These are phyloP conservation scores for Eulemur macaco DNA, from an alignment of 2,113 vertebrate species.

Conservation along the genomic window DNA sequence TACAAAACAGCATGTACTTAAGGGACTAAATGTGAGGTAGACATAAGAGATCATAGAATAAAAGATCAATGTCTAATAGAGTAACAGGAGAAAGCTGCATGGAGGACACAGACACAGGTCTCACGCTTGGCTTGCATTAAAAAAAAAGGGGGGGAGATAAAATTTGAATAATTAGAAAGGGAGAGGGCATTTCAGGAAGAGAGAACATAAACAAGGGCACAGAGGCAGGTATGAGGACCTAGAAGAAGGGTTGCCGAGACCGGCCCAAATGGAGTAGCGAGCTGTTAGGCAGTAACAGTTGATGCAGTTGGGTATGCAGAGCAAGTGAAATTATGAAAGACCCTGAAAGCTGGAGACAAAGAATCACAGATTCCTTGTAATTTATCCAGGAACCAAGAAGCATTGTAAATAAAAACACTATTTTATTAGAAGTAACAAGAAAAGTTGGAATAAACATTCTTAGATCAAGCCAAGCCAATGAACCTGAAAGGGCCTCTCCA, in stretches of 20 bases:
- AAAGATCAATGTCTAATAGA: background rate
- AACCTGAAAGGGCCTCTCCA: background rate
- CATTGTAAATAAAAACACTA: slow-evolving; percentile 10
- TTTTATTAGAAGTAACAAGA: slow-evolving; percentile 43
- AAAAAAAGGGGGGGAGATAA: background rate
- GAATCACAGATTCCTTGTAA: background rate
- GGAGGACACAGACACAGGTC: background rate
- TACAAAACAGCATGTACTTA: background rate
- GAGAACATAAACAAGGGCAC: background rate
- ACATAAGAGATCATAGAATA: background rate
- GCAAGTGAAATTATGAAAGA: slow-evolving; percentile 21
- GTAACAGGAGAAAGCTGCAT: background rate
- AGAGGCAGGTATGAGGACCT: background rate
- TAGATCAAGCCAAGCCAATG: background rate
- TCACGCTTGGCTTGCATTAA: background rate
- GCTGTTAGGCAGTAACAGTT: background rate
- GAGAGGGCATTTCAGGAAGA: background rate
- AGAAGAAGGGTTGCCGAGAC: background rate
- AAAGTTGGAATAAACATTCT: slow-evolving; percentile 24
- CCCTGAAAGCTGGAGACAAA: slow-evolving; percentile 23
- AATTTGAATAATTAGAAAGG: background rate
- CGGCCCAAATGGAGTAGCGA: background rate
- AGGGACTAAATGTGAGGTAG: background rate
- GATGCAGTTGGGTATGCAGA: background rate
- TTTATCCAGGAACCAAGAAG: slow-evolving; percentile 34